Evolutionary conservation across 1,140 invertebrate species (phyloP).

Genomic region (Plutomurus gul): DNA sequence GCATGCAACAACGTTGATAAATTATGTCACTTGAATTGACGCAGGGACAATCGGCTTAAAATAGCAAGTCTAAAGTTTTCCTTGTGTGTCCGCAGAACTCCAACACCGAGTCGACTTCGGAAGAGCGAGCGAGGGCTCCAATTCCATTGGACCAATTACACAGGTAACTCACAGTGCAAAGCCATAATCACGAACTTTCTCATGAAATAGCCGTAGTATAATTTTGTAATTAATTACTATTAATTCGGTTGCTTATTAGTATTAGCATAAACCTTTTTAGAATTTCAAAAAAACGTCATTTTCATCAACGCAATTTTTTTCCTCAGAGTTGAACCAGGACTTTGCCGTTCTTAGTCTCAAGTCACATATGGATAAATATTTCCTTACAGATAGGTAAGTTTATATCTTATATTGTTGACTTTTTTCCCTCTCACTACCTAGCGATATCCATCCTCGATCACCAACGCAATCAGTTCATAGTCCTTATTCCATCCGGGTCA

Average conservation of each 20-base stretch:
- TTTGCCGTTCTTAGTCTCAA: constrained; percentile 53
- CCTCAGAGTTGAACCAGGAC: constrained; percentile 53
- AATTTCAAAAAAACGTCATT: too few relatives aligned
- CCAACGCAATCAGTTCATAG: too few relatives aligned
- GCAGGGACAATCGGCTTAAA: not conserved
- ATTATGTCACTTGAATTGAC: not conserved
- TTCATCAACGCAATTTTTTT: too few relatives aligned
- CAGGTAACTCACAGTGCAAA: too few relatives aligned
- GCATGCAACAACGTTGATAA: too few relatives aligned
- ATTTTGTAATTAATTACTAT: too few relatives aligned
- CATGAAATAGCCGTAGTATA: too few relatives aligned
- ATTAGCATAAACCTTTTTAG: too few relatives aligned
- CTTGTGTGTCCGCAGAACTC: not conserved
- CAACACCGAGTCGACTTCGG: constrained; percentile 3
- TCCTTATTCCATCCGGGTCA: too few relatives aligned
- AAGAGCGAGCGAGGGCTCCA: not conserved
- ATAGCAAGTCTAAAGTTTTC: not conserved
- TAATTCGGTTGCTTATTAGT: too few relatives aligned
- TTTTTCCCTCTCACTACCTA: not conserved
- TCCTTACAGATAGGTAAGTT: constrained; percentile 53
- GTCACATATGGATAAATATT: constrained; percentile 54
- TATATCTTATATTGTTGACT: not conserved
- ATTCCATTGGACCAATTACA: constrained; percentile 52
- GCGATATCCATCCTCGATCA: not conserved
- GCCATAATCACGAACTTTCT: too few relatives aligned